These are phyloP conservation scores for Semotilus atromaculatus DNA, from an alignment of 2,797 vertebrate genomes.

Conservation along the genomic window DNA sequence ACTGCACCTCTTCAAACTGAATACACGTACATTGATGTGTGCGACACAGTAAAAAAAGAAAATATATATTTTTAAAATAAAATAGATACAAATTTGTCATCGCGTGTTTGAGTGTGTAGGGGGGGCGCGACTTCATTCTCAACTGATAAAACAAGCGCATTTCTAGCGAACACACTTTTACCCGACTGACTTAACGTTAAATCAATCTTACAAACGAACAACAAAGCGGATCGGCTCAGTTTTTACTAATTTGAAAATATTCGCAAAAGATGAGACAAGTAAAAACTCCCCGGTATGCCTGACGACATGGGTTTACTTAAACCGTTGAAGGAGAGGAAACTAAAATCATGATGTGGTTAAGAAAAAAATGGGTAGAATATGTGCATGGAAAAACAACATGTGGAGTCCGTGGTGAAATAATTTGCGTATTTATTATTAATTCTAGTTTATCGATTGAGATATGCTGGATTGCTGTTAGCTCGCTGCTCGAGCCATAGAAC, in stretches of 20 bases:
- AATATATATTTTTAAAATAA: not conserved
- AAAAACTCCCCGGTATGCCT: not conserved
- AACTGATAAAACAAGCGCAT: not conserved
- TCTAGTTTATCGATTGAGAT: not conserved
- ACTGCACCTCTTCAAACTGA: too few species aligned
- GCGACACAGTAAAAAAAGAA: not conserved
- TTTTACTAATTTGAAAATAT: not conserved
- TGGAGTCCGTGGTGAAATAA: not conserved
- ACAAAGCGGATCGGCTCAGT: not conserved
- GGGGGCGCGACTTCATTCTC: not conserved
- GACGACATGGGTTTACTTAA: not conserved
- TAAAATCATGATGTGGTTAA: not conserved
- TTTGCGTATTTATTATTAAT: not conserved
- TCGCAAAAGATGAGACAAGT: not conserved
- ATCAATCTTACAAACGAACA: not conserved
- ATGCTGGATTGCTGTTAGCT: not conserved
- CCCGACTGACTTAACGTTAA: too few species aligned
- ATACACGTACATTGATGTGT: not conserved
- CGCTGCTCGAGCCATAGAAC: not conserved
- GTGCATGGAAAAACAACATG: not conserved
- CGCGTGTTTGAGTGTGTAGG: too few species aligned
- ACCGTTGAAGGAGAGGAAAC: not conserved
- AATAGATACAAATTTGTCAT: too few species aligned
- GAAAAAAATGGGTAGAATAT: not conserved
- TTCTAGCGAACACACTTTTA: not conserved